Base-by-base conservation (phyloP, 2,113 vertebrate genomes). In the Cariama cristata region DNA sequence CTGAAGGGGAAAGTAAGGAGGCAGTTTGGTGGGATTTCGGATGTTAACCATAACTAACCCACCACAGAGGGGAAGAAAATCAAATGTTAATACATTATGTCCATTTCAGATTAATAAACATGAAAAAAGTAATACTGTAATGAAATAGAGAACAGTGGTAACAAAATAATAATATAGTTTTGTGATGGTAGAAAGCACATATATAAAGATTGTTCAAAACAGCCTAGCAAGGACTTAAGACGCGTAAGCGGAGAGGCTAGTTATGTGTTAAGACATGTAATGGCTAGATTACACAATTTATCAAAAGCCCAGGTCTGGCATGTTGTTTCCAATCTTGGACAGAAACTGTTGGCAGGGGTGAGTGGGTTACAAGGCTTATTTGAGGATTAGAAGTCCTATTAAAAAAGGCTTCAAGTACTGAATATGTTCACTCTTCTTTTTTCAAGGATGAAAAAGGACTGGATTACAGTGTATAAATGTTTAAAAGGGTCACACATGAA, bases 301-400 rank as follows among this genome's bases (percentile, higher is more conserved):
- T 9, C 24, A 81, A 47, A 79, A 81, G 45, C 38, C 69, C 38
- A 77, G 45, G 32, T 83, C 26, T 68, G n/a, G 47, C 13, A 38
- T 26, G 10, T 67, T 86, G 44, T 71, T 60, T 88, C 49, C 19
- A 83, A 16, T 27, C 38, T 75, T 8, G 6, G 40, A 74, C 22
- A 73, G 80, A 85, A 94, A 62, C 16, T 2, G 0, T 32, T 83
- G 55, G 17, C 0, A 5, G 50, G 19, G 15, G 21, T 23, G 12
- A 14, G 33, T 63, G 47, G 49, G 21, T n/a, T 80, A 79, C n/a
- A 74, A 77, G 27, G 59, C 30, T 90, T 96, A 86, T 59, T 75
- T 67, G 58, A 38, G 75, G 85, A 93, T 96, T 97, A 95, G 42
- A 58, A 80, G 21, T 69, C 68, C 67, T 84, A 45, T 90, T 90